A percentile compares a stretch with the other conserved stretches of the same genome.
phyloP scores from a whole-genome alignment of 2,797 vertebrate species.

The Malacoctenus gilli region DNA sequence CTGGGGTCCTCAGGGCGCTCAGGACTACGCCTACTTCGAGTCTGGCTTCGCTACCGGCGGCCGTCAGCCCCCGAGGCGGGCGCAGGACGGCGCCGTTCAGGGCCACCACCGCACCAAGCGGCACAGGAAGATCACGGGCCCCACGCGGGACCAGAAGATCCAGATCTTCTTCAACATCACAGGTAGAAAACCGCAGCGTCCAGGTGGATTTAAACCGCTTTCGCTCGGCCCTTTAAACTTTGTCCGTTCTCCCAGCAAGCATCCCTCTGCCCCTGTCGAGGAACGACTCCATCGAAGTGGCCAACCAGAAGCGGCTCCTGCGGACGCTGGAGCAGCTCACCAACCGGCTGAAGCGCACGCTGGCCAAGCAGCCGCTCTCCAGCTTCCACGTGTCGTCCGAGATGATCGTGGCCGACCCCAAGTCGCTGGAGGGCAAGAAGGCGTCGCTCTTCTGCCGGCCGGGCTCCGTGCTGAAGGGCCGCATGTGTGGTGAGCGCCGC shows the following conservation, averaged over 20 bases:
- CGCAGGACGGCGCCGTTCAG: constrained; percentile 39
- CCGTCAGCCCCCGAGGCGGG: constrained; percentile 51
- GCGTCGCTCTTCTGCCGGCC: constrained; percentile 92
- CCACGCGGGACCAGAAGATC: constrained; percentile 93
- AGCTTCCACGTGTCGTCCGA: constrained; percentile 92
- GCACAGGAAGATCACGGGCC: constrained; percentile 80
- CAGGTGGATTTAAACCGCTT: background rate
- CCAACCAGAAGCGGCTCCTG: constrained; percentile 93
- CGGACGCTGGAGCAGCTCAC: constrained; percentile 92
- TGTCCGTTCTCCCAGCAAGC: constrained; percentile 88
- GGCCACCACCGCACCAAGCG: constrained; percentile 83
- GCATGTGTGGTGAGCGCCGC: constrained; percentile 97
- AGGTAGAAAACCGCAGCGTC: constrained; percentile 77
- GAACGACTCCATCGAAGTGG: constrained; percentile 92
- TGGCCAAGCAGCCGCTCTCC: constrained; percentile 91
- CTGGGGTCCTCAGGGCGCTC: constrained; percentile 85
- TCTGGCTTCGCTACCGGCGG: constrained; percentile 80
- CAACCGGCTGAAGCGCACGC: constrained; percentile 90
- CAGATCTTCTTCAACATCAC: constrained; percentile 98
- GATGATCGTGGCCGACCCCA: constrained; percentile 91
- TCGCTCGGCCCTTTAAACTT: constrained; percentile 52
- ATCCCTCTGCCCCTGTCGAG: constrained; percentile 92
- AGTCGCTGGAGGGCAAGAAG: constrained; percentile 90
- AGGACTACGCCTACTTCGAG: constrained; percentile 95
- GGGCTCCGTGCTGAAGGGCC: constrained; percentile 91